Conservation (phyloP, 1,140 invertebrate genomes). For the Wiebesia pumilae region DNA sequence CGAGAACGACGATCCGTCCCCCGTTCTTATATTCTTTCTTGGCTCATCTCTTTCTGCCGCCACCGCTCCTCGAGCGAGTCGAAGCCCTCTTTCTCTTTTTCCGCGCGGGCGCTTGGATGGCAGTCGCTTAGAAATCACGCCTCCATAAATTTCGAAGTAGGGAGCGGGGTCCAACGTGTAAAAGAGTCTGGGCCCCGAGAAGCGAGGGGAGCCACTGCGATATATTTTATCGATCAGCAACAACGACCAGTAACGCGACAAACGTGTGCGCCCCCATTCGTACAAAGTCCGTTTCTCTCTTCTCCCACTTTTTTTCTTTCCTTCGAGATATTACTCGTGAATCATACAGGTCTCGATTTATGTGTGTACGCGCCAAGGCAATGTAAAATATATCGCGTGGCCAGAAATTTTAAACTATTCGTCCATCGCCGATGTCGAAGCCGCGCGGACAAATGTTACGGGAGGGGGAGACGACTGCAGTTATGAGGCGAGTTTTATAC, state of each 20-base stretch:
- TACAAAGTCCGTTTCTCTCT: neutral
- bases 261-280: constrained; percentile 3
- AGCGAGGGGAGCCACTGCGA: neutral
- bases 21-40: constrained; percentile 27
- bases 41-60: neutral
- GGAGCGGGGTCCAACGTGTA: neutral
- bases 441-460: constrained; percentile 29
- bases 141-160: constrained; percentile 42
- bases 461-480: too few species aligned
- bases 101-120: neutral
- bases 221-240: constrained; percentile 51
- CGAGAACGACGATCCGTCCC: constrained; percentile 20
- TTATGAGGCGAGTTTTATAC: neutral
- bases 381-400: constrained; percentile 37
- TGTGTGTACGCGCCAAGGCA: neutral
- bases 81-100: neutral
- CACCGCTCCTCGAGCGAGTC: neutral
- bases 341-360: constrained; percentile 46
- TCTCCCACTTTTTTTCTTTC: neutral
- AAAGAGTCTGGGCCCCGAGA: constrained; percentile 8
- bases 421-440: neutral
- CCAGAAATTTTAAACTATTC: constrained; percentile 42
- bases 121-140: constrained; percentile 49
- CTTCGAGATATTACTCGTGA: constrained; percentile 42
- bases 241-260: constrained; percentile 4